Evolutionary conservation across 2,797 vertebrate species (phyloP).

Genomic region (Naso thynnoides): DNA sequence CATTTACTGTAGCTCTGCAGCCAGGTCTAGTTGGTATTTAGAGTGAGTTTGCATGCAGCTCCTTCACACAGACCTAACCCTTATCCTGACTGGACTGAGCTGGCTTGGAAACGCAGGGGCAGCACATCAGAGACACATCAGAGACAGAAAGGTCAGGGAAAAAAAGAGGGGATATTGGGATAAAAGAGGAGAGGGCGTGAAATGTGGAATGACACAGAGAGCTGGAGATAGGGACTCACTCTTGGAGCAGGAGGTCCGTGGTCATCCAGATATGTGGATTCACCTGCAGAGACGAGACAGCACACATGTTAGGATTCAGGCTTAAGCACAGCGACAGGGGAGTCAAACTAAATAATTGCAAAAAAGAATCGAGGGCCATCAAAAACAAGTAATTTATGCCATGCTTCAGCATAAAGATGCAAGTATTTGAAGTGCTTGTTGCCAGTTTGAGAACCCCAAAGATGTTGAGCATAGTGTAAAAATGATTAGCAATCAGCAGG

Average conservation of each 20-base stretch:
- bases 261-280: conserved; percentile 95
- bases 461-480: background rate
- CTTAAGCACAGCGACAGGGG: background rate
- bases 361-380: background rate
- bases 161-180: background rate
- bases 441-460: no score
- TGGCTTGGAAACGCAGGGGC: conserved; percentile 44
- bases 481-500: background rate
- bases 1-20: conserved; percentile 73
- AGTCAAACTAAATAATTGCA: background rate
- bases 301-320: conserved; percentile 23
- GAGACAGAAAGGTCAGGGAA: conserved; percentile 25
- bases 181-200: conserved; percentile 3
- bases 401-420: background rate
- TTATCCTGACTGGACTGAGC: conserved; percentile 59
- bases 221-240: conserved; percentile 80
- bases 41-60: conserved; percentile 61
- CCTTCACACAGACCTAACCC: conserved; percentile 66
- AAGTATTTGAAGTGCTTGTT: background rate
- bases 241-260: conserved; percentile 89
- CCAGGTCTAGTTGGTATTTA: conserved; percentile 72
- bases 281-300: conserved; percentile 84
- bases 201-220: background rate
- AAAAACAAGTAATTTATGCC: background rate
- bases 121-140: conserved; percentile 55